Conservation (phyloP, 1,140 invertebrate genomes). For the Drosophila grimshawi region DNA sequence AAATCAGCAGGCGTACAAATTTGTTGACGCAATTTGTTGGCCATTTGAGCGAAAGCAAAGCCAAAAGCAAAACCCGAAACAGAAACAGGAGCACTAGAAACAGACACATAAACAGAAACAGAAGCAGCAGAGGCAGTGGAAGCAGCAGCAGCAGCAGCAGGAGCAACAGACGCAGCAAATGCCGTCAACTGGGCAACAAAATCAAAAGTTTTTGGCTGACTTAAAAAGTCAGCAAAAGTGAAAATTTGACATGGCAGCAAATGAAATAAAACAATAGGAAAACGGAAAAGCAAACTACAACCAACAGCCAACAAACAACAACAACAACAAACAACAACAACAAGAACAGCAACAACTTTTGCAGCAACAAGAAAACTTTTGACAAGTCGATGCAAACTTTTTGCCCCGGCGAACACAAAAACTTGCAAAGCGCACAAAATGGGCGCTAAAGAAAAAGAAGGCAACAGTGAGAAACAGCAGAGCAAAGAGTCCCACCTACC, state of each 20-base stretch:
- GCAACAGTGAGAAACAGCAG: slow-evolving; percentile 1
- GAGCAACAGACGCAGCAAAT: background rate
- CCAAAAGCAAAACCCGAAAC: background rate
- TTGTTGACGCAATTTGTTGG: slow-evolving; percentile 49
- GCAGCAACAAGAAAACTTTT: slow-evolving; percentile 67
- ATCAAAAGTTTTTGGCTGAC: slow-evolving; percentile 47
- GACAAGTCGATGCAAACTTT: slow-evolving; percentile 75
- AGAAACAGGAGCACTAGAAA: background rate
- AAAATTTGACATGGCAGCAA: slow-evolving; percentile 76
- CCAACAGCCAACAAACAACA: slow-evolving; percentile 35
- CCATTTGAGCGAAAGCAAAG: slow-evolving; percentile 29
- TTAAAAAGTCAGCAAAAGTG: slow-evolving; percentile 77
- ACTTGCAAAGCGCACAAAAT: slow-evolving; percentile 72
- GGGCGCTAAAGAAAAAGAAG: slow-evolving; percentile 43
- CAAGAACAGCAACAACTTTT: slow-evolving; percentile 3
- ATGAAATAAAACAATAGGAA: slow-evolving; percentile 70
- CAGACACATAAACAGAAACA: background rate
- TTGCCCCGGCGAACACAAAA: slow-evolving; percentile 54
- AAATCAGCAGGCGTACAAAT: slow-evolving; percentile 48
- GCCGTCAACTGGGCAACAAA: slow-evolving; percentile 30
- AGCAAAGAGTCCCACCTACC: background rate
- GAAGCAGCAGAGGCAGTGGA: no score
- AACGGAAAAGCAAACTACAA: slow-evolving; percentile 30
- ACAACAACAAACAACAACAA: slow-evolving; percentile 5
- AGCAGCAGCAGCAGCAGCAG: no score